These are phyloP conservation scores for Phocides pigmalion DNA, from an alignment of 1,140 invertebrate species.

Conservation along the genomic window DNA sequence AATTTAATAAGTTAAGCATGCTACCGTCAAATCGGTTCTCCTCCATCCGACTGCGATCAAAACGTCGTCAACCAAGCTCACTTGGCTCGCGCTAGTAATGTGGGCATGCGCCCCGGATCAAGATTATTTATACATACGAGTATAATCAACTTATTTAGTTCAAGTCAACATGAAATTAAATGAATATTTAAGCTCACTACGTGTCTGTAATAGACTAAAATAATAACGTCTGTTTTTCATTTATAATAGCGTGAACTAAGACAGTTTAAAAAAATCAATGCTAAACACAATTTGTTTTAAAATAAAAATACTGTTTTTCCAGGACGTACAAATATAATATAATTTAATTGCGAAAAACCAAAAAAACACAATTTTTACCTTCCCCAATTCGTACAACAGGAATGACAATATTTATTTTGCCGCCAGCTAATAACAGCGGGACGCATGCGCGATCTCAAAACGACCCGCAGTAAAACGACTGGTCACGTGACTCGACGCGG, in stretches of 20 bases:
- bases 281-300: background rate
- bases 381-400: constrained; percentile 32
- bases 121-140: constrained; percentile 22
- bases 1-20: too few species aligned
- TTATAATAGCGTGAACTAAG: background rate
- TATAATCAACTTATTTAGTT: constrained; percentile 65
- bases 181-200: background rate
- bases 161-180: constrained; percentile 43
- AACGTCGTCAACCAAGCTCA: constrained; percentile 75
- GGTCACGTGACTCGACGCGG: constrained; percentile 83
- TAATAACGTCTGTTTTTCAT: background rate
- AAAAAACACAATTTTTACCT: constrained; percentile 24
- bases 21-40: constrained; percentile 24
- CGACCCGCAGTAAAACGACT: constrained; percentile 83
- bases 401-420: constrained; percentile 72
- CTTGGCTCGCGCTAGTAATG: constrained; percentile 41
- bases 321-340: constrained; percentile 4
- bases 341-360: constrained; percentile 14
- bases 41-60: constrained; percentile 61
- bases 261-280: background rate
- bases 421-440: constrained; percentile 58
- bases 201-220: background rate
- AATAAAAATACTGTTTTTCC: constrained; percentile 5
- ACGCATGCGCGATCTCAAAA: constrained; percentile 74
- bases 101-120: constrained; percentile 62